Conservation (phyloP, 2,888 invertebrate species). For the Drosophila nr. medialis region DNA sequence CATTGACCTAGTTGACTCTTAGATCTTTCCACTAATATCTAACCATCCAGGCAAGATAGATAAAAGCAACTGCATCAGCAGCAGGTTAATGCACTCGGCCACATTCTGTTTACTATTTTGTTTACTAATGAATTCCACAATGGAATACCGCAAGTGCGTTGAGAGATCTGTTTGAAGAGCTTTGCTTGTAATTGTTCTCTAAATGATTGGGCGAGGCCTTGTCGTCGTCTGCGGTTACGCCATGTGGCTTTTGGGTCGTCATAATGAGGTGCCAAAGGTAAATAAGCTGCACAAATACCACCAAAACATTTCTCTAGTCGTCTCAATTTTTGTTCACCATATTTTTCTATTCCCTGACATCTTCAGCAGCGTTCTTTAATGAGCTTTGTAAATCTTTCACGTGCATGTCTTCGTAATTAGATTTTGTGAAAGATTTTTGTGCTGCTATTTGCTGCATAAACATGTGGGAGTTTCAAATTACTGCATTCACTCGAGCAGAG, state of each 20-base stretch:
- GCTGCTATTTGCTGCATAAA: neutral
- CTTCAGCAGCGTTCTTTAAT: constrained; percentile 59
- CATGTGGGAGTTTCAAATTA: neutral
- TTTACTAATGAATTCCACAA: constrained; percentile 77
- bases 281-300: constrained; percentile 61
- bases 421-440: constrained; percentile 11
- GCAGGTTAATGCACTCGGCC: constrained; percentile 74
- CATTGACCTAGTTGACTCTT: constrained; percentile 71
- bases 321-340: constrained; percentile 14
- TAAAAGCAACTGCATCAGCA: constrained; percentile 16
- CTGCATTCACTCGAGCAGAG: no score
- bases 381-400: constrained; percentile 60
- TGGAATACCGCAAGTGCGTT: constrained; percentile 63
- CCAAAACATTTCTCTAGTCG: constrained; percentile 30
- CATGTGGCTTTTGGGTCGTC: constrained; percentile 68
- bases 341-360: constrained; percentile 3
- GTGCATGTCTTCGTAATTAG: constrained; percentile 43
- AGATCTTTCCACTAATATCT: constrained; percentile 32
- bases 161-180: constrained; percentile 71
- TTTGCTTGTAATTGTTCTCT: constrained; percentile 72
- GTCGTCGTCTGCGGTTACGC: constrained; percentile 58
- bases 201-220: constrained; percentile 68
- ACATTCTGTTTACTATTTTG: constrained; percentile 64
- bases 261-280: constrained; percentile 80
- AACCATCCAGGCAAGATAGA: constrained; percentile 24